Evolutionary conservation across 1,140 invertebrate species (phyloP), one percentile per base, ranked within the genome.

Genomic region (Zaprionus kolodkinae): DNA sequence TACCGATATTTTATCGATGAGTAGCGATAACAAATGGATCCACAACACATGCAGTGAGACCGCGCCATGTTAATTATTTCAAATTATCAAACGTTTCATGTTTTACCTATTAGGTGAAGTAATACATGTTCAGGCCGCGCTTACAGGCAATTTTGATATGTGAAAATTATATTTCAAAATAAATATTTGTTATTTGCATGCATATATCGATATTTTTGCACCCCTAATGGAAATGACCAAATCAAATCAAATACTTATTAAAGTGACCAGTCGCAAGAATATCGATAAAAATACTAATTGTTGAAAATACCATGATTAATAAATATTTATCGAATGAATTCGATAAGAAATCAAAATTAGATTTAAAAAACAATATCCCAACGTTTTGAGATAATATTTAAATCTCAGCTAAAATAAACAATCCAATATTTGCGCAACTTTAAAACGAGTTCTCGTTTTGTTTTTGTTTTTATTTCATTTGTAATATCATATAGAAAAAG

Each of bases 401-500:
- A 45, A 45, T 9, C n/a, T 2, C n/a, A 15, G 40, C n/a, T 45
- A 15, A 45, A 40, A 45, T 7, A 45, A 45, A 45, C n/a, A 15
- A n/a, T n/a, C 27, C 27, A 45, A 15, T 15, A 2, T 43, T 43
- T 15, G 1, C 40, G n/a, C n/a, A 15, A 59, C 25, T 55, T 36
- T 50, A 11, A 50, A 45, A 15, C 7, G n/a, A 21, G 36, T 56
- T 15, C 62, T 75, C 40, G 54, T 56, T 69, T 73, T 35, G 38
- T 72, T 61, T 64, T 80, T 60, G 36, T 63, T 80, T 84, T 79
- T 80, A 50, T 50, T 84, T 45, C 40, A 2, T 45, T 45, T 17
- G 40, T 45, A 45, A 45, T 84, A 52, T 84, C 72, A 66, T 84
- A 73, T 84, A 84, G 81, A 84, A 84, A 84, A 84, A 84, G 81